Base-by-base conservation (phyloP, 2,113 vertebrate species). In the Stictonetta naevosa region DNA sequence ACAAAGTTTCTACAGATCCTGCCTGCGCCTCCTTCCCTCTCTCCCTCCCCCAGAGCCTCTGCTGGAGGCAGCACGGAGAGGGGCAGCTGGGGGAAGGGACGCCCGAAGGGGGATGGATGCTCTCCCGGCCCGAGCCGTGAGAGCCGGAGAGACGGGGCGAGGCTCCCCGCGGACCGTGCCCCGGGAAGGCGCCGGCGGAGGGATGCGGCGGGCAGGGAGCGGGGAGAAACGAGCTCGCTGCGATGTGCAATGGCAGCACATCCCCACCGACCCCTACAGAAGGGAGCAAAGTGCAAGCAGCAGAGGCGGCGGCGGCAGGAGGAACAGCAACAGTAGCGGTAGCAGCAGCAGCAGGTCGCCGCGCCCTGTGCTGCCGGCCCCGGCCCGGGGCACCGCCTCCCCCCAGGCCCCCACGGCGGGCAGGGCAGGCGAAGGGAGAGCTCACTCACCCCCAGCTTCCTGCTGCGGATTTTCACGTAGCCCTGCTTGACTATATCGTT, bases 401-500 rank as follows among this genome's bases (percentile, higher is more conserved):
- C 69, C 83, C 44, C 13, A 21, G 31, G 73, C 76, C 42, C 23
- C 33, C 19, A 19, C n/a, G 48, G 75, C 74, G 86, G 20, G 21
- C 20, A 48, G 21, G 10, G 46, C 46, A 48, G 46, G 46, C 20
- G 46, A 48, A 82, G n/a, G 44, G 74, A 93, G 69, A 81, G 50
- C 93, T 80, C 91, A 99, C 99, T 99, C 98, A 99, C 99, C 99
- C 99, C 99, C 96, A 99, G 98, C 97, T 99, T 99, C 98, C 99
- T 99, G 98, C 99, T 99, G 98, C 99, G 98, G 97, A 99, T 99
- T 97, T 98, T 98, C 98, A 99, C 99, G 95, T 99, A 99, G 97
- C 99, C 99, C 97, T 99, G 99, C 97, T 99, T 99, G 96, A 99
- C 99, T 97, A 99, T 99, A 96, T 99, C 99, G 97, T 99, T 99